Conservation (phyloP, 2,113 vertebrate species). For the Benitochromis conjunctus region DNA sequence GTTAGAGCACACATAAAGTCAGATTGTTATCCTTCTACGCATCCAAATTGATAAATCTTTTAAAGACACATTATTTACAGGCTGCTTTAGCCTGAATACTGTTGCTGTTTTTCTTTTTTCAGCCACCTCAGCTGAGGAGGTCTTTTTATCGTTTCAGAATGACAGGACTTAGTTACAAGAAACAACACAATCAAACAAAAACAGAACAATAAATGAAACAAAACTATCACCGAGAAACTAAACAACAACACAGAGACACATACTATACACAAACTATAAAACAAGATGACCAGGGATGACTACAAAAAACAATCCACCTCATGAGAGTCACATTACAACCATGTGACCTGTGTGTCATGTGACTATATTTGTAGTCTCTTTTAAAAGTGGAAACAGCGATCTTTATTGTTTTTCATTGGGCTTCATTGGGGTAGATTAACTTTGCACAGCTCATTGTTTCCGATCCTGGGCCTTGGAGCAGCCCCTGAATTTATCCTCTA, state of each 20-base stretch:
- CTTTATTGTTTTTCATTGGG: too few species aligned
- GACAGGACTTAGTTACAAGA: neutral
- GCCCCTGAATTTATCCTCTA: too few species aligned
- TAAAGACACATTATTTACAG: neutral
- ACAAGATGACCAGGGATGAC: neutral
- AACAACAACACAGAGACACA: neutral
- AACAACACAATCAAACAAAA: neutral
- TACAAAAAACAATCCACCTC: neutral
- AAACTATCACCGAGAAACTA: neutral
- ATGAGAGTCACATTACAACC: neutral
- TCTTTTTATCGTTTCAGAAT: neutral
- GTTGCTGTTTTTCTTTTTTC: neutral
- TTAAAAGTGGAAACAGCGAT: neutral
- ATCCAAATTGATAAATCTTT: neutral
- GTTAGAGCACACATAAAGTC: neutral
- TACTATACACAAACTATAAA: neutral
- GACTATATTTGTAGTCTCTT: neutral
- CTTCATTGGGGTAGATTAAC: neutral
- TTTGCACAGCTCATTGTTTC: neutral
- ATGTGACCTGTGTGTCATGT: neutral
- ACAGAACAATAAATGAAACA: neutral
- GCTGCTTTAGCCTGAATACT: neutral
- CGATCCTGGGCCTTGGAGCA: fast-evolving
- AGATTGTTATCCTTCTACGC: neutral
- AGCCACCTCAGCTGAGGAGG: fast-evolving